These are phyloP conservation scores for Zaprionus lineosus DNA, from an alignment of 2,888 invertebrate species.

Conservation along the genomic window DNA sequence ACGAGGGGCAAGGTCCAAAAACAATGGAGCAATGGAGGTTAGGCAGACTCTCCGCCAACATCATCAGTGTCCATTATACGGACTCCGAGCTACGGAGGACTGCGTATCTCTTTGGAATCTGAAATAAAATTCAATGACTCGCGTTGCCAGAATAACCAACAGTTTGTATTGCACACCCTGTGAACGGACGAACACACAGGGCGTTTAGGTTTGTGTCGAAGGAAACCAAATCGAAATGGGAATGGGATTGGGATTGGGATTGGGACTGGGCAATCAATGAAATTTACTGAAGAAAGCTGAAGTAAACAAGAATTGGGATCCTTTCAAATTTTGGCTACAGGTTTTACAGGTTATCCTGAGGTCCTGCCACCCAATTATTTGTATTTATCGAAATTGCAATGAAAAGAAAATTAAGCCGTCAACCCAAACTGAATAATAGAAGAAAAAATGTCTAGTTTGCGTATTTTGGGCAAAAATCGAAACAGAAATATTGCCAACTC, in stretches of 20 bases:
- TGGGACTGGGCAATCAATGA: no score
- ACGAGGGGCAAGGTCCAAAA: slow-evolving; percentile 32
- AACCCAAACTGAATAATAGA: slow-evolving; percentile 35
- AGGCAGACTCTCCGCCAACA: background rate
- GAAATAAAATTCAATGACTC: slow-evolving; percentile 70
- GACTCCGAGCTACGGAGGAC: slow-evolving; percentile 15
- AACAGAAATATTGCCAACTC: slow-evolving; percentile 28
- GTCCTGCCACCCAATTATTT: slow-evolving; percentile 1
- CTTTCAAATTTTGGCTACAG: no score
- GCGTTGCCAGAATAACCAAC: slow-evolving; percentile 45
- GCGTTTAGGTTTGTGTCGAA: no score
- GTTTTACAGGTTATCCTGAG: slow-evolving; percentile 11
- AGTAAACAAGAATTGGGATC: no score
- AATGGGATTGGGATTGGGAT: no score
- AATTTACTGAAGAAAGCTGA: no score
- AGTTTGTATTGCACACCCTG: slow-evolving; percentile 13
- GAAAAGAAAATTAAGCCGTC: slow-evolving; percentile 76
- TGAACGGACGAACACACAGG: no score
- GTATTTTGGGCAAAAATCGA: slow-evolving; percentile 15
- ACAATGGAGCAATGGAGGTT: slow-evolving; percentile 24
- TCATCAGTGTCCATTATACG: no score
- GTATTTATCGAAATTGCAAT: slow-evolving; percentile 41
- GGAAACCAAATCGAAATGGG: no score
- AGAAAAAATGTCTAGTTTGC: slow-evolving; percentile 22
- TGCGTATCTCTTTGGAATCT: no score